Base-by-base conservation (phyloP, 2,113 vertebrate genomes). In the Glaucomys volans region DNA sequence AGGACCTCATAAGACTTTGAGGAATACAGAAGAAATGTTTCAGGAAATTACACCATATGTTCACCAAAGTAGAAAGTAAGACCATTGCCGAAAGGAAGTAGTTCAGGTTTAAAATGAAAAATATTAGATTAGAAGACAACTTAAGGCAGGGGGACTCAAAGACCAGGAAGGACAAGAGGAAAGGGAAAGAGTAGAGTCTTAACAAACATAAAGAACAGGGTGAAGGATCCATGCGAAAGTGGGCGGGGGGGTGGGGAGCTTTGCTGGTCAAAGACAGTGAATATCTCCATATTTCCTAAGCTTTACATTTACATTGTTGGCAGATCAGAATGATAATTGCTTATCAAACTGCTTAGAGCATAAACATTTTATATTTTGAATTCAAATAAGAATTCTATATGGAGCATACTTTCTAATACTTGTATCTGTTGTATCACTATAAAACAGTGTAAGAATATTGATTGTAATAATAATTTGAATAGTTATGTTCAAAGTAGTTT, bases 291-390 rank as follows among this genome's bases (percentile, higher is more conserved):
- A 35, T 20, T 76, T 42, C 42, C 52, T 90, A 47, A 76, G 14
- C 37, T 71, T 71, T 57, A 35, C 30, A 3, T 54, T 69, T 85
- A 66, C 3, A 77, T 2, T 16, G 30, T 17, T n/a, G 62, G 35
- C 10, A 80, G 16, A 76, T 75, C 32, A 69, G 17, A 62, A 84
- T 47, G 37, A 20, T 17, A 81, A 88, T 0, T 67, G 24, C 32
- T 75, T 35, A 90, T 26, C 20, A 71, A 89, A 75, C 5, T 75
- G 32, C 40, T 81, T 57, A 82, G 30, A 7, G 59, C 52, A 72
- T 37, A 8, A 82, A 40, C 64, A 94, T 75, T 87, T 54, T 66
- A 30, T 69, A 62, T 81, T 67, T 81, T 71, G n/a, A 69, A 82
- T 83, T 35, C 84, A 79, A 82, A 96, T 17, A 37, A 28, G n/a